These are phyloP conservation scores for Montipora foliosa DNA, from an alignment of 64 coral and sea anemone genomes.

Conservation along the genomic window DNA sequence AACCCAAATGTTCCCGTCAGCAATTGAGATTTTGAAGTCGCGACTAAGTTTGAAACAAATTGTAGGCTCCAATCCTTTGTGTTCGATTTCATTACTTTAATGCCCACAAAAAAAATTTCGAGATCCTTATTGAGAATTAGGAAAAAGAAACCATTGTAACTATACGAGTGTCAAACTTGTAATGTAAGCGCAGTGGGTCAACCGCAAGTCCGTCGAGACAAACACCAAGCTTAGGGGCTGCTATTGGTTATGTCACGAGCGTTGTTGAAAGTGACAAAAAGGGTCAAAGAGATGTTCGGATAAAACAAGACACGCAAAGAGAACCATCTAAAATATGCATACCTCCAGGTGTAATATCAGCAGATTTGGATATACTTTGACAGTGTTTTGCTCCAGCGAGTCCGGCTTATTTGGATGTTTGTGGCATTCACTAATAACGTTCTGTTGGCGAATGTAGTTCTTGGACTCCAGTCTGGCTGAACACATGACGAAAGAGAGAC, in stretches of 20 bases:
- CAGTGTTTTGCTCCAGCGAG: constrained; percentile 39
- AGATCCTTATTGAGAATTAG: neutral
- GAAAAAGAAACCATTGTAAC: neutral
- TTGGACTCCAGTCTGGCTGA: neutral
- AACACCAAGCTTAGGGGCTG: neutral
- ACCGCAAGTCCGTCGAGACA: neutral
- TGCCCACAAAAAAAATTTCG: neutral
- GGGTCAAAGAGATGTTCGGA: constrained; percentile 23
- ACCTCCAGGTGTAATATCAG: constrained; percentile 67
- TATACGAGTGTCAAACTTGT: neutral
- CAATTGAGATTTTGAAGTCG: constrained; percentile 11
- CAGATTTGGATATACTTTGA: constrained; percentile 54
- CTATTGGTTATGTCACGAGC: constrained; percentile 32
- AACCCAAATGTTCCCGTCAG: constrained; percentile 1
- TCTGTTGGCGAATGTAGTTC: constrained; percentile 39
- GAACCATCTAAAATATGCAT: constrained; percentile 74
- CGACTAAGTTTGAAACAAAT: neutral
- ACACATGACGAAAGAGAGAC: constrained; percentile 77
- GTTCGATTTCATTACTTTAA: neutral
- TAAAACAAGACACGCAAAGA: constrained; percentile 31
- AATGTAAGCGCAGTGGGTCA: too few relatives aligned
- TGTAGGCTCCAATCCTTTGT: neutral
- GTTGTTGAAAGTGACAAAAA: constrained; percentile 24
- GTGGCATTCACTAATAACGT: neutral
- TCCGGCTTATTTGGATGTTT: constrained; percentile 15